A percentile compares a stretch with the other conserved stretches of the same genome.
phyloP scores from a whole-genome alignment of 2,888 invertebrate genomes.

The Andrena bicolor region DNA sequence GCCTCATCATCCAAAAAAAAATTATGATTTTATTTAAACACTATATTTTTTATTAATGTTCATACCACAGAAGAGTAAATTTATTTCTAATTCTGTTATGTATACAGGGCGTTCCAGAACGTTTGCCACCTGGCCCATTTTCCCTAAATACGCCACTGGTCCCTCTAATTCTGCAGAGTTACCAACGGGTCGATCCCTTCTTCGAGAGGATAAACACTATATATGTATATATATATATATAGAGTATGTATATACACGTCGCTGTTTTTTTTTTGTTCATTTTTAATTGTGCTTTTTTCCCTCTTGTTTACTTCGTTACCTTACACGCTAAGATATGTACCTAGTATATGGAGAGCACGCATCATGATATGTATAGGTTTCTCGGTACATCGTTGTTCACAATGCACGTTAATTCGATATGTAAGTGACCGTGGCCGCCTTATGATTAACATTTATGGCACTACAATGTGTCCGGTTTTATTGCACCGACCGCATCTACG shows the following conservation, averaged over 20 bases:
- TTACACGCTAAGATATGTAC: conserved; percentile 60
- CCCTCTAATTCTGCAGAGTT: conserved; percentile 26
- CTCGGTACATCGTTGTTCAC: conserved; percentile 74
- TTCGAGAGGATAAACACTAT: conserved; percentile 41
- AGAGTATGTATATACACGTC: conserved; percentile 47
- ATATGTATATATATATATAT: conserved; percentile 22
- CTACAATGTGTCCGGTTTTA: conserved; percentile 27
- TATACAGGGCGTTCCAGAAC: no score
- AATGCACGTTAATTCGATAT: conserved; percentile 80
- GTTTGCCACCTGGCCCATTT: no score
- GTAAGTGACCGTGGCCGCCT: conserved; percentile 70
- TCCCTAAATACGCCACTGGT: not conserved
- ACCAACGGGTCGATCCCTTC: conserved; percentile 30
- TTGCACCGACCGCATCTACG: conserved; percentile 26
- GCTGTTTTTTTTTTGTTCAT: conserved; percentile 13
- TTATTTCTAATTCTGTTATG: no score
- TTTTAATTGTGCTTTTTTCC: conserved; percentile 8
- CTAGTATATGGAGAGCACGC: conserved; percentile 74
- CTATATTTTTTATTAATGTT: no score
- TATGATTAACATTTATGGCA: conserved; percentile 34
- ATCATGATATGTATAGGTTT: conserved; percentile 82
- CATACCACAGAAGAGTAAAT: no score
- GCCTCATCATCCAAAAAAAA: no score
- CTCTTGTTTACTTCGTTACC: conserved; percentile 33
- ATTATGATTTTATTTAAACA: no score